phyloP scores from a whole-genome alignment of 2,888 invertebrate genomes.

The Portevinia maculata region DNA sequence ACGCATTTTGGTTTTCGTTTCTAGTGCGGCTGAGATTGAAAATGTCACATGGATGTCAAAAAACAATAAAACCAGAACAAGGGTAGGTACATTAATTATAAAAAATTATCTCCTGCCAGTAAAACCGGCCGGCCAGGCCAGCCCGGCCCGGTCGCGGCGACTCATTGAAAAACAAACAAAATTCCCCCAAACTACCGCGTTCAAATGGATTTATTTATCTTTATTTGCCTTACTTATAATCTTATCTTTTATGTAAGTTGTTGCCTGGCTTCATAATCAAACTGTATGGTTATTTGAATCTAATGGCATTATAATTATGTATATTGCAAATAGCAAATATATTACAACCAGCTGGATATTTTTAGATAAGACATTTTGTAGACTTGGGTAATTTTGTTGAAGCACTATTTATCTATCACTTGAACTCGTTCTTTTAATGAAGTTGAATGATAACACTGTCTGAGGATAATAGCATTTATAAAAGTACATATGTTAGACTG shows the following conservation, averaged over 20 bases:
- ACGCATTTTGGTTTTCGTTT: background rate
- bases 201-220: background rate
- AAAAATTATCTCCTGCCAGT: background rate
- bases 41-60: background rate
- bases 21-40: background rate
- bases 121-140: too few relatives aligned
- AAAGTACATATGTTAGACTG: background rate
- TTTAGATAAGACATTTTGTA: background rate
- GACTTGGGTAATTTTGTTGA: background rate
- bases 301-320: background rate
- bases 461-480: background rate
- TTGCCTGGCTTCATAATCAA: background rate
- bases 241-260: conserved; percentile 3
- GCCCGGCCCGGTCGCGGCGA: too few relatives aligned
- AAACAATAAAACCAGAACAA: background rate
- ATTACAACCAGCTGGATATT: background rate
- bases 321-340: background rate
- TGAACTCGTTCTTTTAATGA: background rate
- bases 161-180: too few relatives aligned
- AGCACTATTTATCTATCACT: background rate
- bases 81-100: too few relatives aligned
- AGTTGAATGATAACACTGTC: background rate
- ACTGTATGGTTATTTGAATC: background rate
- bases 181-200: background rate
- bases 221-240: background rate